Evolutionary conservation across 2,113 vertebrate genomes (phyloP).

Genomic region (Plestiodon gilberti): DNA sequence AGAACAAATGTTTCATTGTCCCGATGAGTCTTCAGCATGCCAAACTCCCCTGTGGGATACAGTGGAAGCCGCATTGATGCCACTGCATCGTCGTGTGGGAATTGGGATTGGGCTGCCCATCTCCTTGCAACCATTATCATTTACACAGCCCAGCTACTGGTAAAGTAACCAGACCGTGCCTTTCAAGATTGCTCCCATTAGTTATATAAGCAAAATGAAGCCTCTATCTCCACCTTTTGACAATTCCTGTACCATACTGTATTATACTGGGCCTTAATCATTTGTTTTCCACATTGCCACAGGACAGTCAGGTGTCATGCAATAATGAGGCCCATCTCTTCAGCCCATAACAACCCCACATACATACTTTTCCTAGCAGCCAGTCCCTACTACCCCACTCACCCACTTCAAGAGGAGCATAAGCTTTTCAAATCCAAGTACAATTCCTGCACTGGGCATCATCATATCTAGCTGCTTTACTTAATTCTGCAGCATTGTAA

Average conservation of each 20-base stretch:
- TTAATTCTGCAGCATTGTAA: neutral
- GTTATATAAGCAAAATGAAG: neutral
- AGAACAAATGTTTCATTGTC: no score
- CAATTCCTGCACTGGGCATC: neutral
- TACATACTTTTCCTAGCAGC: neutral
- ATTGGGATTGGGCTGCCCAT: no score
- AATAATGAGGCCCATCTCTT: neutral
- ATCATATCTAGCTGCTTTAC: neutral
- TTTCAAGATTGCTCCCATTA: neutral
- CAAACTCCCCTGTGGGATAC: no score
- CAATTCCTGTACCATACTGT: no score
- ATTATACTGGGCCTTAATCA: neutral
- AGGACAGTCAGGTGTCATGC: neutral
- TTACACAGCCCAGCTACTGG: no score
- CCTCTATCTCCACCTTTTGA: neutral
- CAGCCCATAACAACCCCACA: neutral
- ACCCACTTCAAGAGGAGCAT: neutral
- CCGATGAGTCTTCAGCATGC: no score
- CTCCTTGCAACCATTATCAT: no score
- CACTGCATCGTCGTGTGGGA: no score
- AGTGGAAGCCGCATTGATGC: no score
- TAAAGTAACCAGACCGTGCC: neutral
- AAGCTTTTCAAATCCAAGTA: neutral
- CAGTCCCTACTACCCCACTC: neutral
- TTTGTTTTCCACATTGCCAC: neutral